Percentiles rank a stretch among this genome's conserved stretches.
Evolutionary conservation across 2,888 invertebrate species (phyloP).

Genomic region (Liposcelis brunnea): DNA sequence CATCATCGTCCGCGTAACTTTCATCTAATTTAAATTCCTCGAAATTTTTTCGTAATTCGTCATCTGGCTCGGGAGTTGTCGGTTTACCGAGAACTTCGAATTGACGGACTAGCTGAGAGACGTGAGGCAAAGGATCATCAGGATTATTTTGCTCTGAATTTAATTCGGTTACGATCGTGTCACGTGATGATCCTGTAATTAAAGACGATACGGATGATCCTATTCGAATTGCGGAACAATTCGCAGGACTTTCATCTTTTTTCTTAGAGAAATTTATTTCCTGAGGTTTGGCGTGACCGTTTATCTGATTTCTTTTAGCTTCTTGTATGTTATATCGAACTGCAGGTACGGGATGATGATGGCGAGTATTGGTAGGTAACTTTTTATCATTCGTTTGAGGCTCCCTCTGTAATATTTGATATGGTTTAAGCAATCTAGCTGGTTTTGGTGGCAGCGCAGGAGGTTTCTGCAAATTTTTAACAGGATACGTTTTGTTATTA

Average conservation of each 20-base stretch:
- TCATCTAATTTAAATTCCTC: conserved; percentile 66
- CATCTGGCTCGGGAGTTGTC: conserved; percentile 17
- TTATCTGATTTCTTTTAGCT: conserved; percentile 1
- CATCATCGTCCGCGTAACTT: conserved; percentile 33
- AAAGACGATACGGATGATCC: conserved; percentile 16
- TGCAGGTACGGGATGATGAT: background rate
- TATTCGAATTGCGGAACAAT: conserved; percentile 12
- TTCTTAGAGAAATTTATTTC: background rate
- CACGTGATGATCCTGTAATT: conserved; percentile 15
- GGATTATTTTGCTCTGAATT: conserved; percentile 2
- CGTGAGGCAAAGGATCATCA: conserved; percentile 18
- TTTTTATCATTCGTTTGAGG: conserved; percentile 19
- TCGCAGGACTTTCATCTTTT: background rate
- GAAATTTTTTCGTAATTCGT: conserved; percentile 43
- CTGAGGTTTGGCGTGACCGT: conserved; percentile 5
- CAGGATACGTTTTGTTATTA: conserved; percentile 17
- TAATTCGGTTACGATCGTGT: conserved; percentile 15
- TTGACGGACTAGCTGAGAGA: conserved; percentile 25
- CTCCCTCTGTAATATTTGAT: conserved; percentile 10
- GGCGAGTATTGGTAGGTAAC: conserved; percentile 13
- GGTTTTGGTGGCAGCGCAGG: conserved; percentile 67
- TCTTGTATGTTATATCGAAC: background rate
- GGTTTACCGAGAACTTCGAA: conserved; percentile 25
- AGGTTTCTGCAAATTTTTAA: conserved; percentile 41
- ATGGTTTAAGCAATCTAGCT: conserved; percentile 15